A percentile compares a stretch with the other conserved stretches of the same genome.
phyloP scores from a whole-genome alignment of 2,797 vertebrate genomes.

The Mormyrus proboscirostris region DNA sequence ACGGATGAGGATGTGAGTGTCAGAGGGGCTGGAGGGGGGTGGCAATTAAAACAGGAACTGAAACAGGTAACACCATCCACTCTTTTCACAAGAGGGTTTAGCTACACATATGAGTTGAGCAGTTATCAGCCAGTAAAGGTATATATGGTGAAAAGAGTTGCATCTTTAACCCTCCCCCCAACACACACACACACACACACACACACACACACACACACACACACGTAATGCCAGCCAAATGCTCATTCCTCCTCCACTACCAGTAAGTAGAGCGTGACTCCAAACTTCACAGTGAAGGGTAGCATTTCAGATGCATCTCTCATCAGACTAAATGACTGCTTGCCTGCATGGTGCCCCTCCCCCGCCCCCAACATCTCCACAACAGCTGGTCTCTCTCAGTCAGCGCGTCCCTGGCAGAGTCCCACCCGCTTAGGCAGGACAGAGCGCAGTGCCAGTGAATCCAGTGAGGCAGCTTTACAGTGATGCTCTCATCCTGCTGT shows the following conservation, averaged over 20 bases:
- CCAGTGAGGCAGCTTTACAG: background rate
- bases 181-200: background rate
- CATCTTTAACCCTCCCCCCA: background rate
- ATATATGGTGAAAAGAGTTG: background rate
- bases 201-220: background rate
- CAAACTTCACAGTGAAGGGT: constrained; percentile 5
- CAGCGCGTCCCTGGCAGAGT: background rate
- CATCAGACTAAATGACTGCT: constrained; percentile 17
- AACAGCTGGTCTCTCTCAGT: constrained; percentile 16
- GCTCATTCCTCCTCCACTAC: background rate
- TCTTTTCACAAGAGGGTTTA: background rate
- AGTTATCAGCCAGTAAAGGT: background rate
- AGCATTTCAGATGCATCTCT: constrained; percentile 24
- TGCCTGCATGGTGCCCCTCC: background rate
- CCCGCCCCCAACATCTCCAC: background rate
- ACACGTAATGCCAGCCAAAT: background rate
- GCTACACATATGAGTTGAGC: background rate
- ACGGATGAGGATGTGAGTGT: background rate
- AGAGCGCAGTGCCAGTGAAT: background rate
- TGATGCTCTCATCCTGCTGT: background rate
- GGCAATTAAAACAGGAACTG: background rate
- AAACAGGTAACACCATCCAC: background rate
- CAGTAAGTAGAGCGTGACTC: constrained; percentile 30
- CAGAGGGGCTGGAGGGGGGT: background rate
- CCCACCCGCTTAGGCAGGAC: background rate